Conservation (phyloP, 1,140 invertebrate species). For the Dendrolimus kikuchii region DNA sequence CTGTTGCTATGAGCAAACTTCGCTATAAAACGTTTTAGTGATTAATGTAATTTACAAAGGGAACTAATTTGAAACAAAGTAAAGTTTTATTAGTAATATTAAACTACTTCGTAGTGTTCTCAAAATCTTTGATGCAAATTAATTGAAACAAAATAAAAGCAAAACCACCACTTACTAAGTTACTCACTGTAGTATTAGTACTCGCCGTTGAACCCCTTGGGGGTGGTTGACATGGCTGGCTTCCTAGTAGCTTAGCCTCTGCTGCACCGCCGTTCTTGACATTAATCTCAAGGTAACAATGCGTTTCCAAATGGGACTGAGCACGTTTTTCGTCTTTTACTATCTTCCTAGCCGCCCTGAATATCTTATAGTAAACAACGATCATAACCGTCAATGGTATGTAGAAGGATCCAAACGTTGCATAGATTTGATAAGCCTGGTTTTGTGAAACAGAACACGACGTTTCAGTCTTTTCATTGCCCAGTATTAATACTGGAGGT, state of each 20-base stretch:
- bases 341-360: conserved; percentile 86
- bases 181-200: conserved; percentile 77
- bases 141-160: background rate
- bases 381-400: conserved; percentile 92
- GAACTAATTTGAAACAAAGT: no score
- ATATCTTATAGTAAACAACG: conserved; percentile 93
- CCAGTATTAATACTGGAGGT: conserved; percentile 89
- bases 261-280: conserved; percentile 80
- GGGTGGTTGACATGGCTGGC: conserved; percentile 56
- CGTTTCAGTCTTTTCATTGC: conserved; percentile 87
- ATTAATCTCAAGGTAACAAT: conserved; percentile 81
- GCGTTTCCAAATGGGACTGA: conserved; percentile 85
- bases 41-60: no score
- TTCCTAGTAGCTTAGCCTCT: conserved; percentile 74
- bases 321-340: conserved; percentile 89
- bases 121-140: background rate
- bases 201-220: conserved; percentile 73
- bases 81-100: no score
- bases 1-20: no score
- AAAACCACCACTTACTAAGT: background rate
- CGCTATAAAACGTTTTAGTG: no score
- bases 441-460: conserved; percentile 89
- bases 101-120: background rate
- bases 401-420: conserved; percentile 92
- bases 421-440: conserved; percentile 92